These are phyloP conservation scores for Saimiri boliviensis DNA, from an alignment of 2,113 vertebrate genomes.

Conservation along the genomic window DNA sequence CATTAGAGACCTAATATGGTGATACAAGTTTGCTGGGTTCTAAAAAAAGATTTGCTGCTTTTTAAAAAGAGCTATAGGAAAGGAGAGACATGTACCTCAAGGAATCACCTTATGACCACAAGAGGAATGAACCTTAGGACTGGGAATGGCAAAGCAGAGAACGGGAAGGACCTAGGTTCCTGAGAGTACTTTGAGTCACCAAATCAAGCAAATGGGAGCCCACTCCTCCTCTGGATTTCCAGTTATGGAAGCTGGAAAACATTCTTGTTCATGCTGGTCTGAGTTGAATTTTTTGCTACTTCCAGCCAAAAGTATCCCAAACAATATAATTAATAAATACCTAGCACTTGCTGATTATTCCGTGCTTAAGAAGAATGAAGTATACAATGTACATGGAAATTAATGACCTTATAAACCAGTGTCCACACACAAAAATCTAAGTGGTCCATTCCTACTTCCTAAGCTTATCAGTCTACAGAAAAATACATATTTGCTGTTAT, in stretches of 20 bases:
- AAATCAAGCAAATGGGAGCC: background rate
- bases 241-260: background rate
- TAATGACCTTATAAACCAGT: background rate
- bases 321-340: background rate
- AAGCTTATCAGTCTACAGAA: background rate
- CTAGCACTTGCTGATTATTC: background rate
- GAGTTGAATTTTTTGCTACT: background rate
- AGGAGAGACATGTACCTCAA: background rate
- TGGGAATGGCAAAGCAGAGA: background rate
- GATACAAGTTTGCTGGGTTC: background rate
- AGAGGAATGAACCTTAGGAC: background rate
- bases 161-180: background rate
- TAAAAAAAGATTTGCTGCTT: background rate
- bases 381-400: background rate
- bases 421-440: background rate
- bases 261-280: background rate
- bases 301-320: background rate
- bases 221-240: background rate
- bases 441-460: background rate
- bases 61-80: background rate
- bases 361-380: background rate
- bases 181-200: background rate
- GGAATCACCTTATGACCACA: background rate
- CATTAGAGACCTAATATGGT: too few relatives aligned
- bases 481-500: background rate